These are phyloP conservation scores for Coranthus polyacanthus DNA, from an alignment of 2,797 vertebrate species.

Conservation along the genomic window DNA sequence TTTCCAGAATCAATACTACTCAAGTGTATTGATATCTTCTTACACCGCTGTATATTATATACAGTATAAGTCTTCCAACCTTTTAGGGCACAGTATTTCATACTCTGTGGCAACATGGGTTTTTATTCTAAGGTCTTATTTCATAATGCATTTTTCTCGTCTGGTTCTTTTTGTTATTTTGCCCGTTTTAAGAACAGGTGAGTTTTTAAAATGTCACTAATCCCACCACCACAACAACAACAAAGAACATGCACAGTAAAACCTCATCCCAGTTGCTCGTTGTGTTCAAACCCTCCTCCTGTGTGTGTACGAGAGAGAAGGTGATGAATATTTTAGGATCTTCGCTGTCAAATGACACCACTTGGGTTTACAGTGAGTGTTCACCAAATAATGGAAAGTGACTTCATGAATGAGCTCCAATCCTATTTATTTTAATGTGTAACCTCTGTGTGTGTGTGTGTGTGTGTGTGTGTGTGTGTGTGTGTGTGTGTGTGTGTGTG, in stretches of 20 bases:
- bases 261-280: neutral
- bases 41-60: too few species aligned
- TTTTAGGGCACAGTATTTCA: too few species aligned
- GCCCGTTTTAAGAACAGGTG: neutral
- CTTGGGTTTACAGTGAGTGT: conserved; percentile 9
- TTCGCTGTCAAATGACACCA: conserved; percentile 48
- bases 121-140: neutral
- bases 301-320: conserved; percentile 5
- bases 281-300: conserved; percentile 2
- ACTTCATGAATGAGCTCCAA: conserved; percentile 39
- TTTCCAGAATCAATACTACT: too few species aligned
- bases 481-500: conserved; percentile 34
- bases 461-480: conserved; percentile 40
- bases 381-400: conserved; percentile 33
- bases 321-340: conserved; percentile 63
- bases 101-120: too few species aligned
- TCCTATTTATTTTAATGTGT: conserved; percentile 28
- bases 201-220: neutral
- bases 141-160: too few species aligned
- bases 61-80: too few species aligned
- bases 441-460: conserved; percentile 35
- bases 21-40: too few species aligned
- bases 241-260: conserved; percentile 11
- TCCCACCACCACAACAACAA: neutral
- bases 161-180: neutral